Evolutionary conservation across 1,140 invertebrate species (phyloP), one percentile per base, ranked within the genome.

Genomic region (Drosophila triauraria): DNA sequence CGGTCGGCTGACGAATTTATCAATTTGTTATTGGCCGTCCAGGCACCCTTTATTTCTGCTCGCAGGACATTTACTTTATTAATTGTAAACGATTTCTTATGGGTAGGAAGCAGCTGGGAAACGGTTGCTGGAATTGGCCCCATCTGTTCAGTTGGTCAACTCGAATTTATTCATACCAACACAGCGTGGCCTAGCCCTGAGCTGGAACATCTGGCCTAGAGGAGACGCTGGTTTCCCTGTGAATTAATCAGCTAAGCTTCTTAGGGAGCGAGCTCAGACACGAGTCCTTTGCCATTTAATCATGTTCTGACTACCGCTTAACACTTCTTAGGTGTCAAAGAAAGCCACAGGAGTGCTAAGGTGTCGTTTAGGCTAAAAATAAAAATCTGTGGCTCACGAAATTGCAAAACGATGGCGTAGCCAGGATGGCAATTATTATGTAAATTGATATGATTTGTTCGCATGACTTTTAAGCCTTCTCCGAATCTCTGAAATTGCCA

Each of bases 311-410:
- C 13, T 40, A 20, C 20, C 40, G 68, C 30, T 43, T 30, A 59
- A 59, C 69, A 72, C 69, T 42, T 72, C 67, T 72, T 72, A 20
- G 46, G 67, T 72, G 69, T 72, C 53, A 72, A 72, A 60, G 10
- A 50, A 72, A 42, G 38, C 51, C 67, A 42, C 51, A 17, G 27
- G 27, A 58, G 51, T 32, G 38, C 23, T 65, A 44, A 0, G 20
- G n/a, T 43, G 12, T 48, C 17, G 30, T 15, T 65, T 53, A 13
- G 12, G 35, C 23, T 42, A 71, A 48, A 50, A 59, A 50, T 50
- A 71, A n/a, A 35, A 71, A 48, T n/a, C 13, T 69, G 15, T 2
- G 20, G 25, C 32, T 15, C 23, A 30, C 43, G 12, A 43, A 42
- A 63, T 42, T 47, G 15, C 23, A 42, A 53, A 32, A 40, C 27